phyloP scores from a whole-genome alignment of 2,797 vertebrate genomes.

The Hyperoplus lanceolatus region DNA sequence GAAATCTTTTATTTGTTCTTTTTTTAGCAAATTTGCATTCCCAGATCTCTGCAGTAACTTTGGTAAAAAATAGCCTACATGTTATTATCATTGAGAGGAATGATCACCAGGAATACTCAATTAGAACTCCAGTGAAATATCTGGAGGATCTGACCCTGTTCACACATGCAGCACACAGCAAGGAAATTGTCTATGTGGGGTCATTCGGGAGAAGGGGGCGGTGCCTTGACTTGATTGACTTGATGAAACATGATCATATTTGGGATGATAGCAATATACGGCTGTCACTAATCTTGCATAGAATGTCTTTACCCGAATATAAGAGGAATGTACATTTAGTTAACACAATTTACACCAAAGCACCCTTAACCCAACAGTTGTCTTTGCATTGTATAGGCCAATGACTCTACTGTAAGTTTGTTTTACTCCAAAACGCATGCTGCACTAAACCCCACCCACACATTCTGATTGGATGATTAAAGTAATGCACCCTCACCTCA shows the following conservation, averaged over 20 bases:
- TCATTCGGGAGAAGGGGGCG: too few species aligned
- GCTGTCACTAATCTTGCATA: too few species aligned
- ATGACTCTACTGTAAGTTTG: neutral
- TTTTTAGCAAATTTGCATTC: neutral
- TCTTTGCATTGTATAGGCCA: neutral
- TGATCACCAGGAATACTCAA: neutral
- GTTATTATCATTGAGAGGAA: neutral
- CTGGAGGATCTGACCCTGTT: neutral
- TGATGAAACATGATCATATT: neutral
- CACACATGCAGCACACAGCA: neutral
- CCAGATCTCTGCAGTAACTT: neutral
- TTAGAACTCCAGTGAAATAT: neutral
- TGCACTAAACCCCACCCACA: conserved; percentile 13
- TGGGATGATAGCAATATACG: too few species aligned
- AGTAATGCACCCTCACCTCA: conserved; percentile 52
- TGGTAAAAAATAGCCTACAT: neutral
- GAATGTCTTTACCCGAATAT: neutral
- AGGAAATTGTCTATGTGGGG: too few species aligned
- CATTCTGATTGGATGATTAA: conserved; percentile 21
- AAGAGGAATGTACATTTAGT: neutral
- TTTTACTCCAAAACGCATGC: neutral
- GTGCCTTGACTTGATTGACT: too few species aligned
- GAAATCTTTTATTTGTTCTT: too few species aligned
- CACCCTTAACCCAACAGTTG: conserved; percentile 7
- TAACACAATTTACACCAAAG: conserved; percentile 4